These are phyloP conservation scores for Lateolabrax maculatus DNA, from an alignment of 2,797 vertebrate genomes.

Conservation along the genomic window DNA sequence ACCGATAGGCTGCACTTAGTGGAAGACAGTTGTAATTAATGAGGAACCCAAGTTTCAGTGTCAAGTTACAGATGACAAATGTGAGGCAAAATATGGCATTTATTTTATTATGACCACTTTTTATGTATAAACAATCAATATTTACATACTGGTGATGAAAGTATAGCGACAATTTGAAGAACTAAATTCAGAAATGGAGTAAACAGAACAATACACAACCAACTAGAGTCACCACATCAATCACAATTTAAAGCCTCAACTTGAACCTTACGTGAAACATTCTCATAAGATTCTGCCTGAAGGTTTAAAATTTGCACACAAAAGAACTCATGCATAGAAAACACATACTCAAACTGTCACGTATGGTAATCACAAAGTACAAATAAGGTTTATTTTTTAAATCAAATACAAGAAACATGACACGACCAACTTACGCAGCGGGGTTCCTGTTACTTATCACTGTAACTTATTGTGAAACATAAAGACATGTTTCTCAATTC, in stretches of 20 bases:
- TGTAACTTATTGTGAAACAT: constrained; percentile 40
- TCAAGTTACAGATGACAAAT: constrained; percentile 31
- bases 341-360: constrained; percentile 59
- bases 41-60: background rate
- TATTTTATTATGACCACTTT: constrained; percentile 75
- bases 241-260: constrained; percentile 64
- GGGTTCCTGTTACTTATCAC: constrained; percentile 21
- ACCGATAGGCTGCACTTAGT: background rate
- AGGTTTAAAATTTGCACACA: constrained; percentile 64
- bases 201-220: constrained; percentile 66
- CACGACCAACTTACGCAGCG: constrained; percentile 20
- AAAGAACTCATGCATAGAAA: constrained; percentile 69
- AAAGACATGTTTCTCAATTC: constrained; percentile 30
- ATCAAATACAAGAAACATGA: constrained; percentile 57
- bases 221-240: constrained; percentile 64
- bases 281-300: constrained; percentile 20
- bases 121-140: constrained; percentile 82
- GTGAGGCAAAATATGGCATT: constrained; percentile 65
- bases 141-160: constrained; percentile 76
- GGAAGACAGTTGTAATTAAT: background rate
- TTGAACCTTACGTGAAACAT: constrained; percentile 7
- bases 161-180: constrained; percentile 51
- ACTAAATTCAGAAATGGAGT: constrained; percentile 62
- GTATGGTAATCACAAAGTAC: constrained; percentile 63
- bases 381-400: constrained; percentile 58